A percentile compares a stretch with the other conserved stretches of the same genome.
Conservation (phyloP, 2,113 vertebrate genomes). For the Coptodon rendalli region DNA sequence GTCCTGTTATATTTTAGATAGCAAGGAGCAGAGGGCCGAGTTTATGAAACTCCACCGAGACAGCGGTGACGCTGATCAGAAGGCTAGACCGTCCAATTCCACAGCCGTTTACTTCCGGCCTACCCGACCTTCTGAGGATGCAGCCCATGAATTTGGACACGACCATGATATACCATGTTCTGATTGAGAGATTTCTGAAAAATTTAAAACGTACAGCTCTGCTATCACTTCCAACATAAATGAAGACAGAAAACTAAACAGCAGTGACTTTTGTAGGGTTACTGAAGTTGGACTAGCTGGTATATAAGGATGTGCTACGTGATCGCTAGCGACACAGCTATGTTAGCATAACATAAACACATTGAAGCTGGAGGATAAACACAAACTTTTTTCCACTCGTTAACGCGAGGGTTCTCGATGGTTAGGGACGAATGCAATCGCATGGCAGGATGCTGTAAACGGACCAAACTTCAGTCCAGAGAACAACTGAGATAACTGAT, state of each 20-base stretch:
- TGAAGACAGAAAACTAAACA: background rate
- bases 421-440: fast-evolving
- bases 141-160: no score
- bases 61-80: no score
- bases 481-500: background rate
- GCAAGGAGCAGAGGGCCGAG: no score
- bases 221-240: background rate
- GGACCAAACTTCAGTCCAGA: background rate
- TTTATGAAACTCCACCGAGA: no score
- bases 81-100: no score
- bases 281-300: background rate
- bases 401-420: background rate
- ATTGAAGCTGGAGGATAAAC: no score
- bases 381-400: background rate
- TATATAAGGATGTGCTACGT: background rate
- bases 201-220: background rate
- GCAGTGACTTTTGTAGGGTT: background rate
- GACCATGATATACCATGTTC: background rate
- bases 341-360: no score
- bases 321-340: no score
- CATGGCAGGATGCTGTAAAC: background rate
- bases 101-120: no score
- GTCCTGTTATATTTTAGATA: no score
- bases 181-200: background rate
- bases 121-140: no score